These are phyloP conservation scores for Ornithorhynchus anatinus DNA, from an alignment of 2,113 vertebrate species.

Conservation along the genomic window DNA sequence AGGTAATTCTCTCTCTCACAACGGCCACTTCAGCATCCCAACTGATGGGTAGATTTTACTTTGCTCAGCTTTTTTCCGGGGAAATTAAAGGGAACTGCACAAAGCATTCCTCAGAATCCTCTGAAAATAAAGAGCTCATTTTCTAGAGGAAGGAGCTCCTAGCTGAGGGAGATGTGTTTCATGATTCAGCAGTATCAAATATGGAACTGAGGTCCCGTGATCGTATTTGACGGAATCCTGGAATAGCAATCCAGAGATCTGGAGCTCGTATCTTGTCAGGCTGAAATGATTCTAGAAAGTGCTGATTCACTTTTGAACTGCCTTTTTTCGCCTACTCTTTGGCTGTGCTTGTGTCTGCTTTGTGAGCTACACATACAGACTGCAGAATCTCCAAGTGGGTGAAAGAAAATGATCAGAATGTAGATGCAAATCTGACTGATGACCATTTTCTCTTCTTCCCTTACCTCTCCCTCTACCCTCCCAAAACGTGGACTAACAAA, in stretches of 20 bases:
- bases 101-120: background rate
- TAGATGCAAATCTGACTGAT: too few relatives aligned
- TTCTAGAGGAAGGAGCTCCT: background rate
- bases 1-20: too few relatives aligned
- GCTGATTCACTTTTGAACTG: constrained; percentile 55
- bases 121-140: background rate
- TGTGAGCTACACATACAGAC: too few relatives aligned
- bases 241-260: background rate
- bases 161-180: fast-evolving
- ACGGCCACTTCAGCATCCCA: fast-evolving
- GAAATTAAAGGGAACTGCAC: background rate
- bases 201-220: background rate
- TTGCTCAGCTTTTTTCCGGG: background rate
- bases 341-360: constrained; percentile 52
- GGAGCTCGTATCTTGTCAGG: background rate
- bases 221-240: background rate
- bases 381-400: too few relatives aligned
- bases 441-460: background rate
- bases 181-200: background rate
- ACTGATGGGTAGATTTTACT: background rate
- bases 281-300: constrained; percentile 26
- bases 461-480: background rate
- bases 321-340: constrained; percentile 36
- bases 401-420: too few relatives aligned
- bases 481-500: too few relatives aligned